Evolutionary conservation across 1,140 invertebrate genomes (phyloP).

Genomic region (Penaeus chinensis): DNA sequence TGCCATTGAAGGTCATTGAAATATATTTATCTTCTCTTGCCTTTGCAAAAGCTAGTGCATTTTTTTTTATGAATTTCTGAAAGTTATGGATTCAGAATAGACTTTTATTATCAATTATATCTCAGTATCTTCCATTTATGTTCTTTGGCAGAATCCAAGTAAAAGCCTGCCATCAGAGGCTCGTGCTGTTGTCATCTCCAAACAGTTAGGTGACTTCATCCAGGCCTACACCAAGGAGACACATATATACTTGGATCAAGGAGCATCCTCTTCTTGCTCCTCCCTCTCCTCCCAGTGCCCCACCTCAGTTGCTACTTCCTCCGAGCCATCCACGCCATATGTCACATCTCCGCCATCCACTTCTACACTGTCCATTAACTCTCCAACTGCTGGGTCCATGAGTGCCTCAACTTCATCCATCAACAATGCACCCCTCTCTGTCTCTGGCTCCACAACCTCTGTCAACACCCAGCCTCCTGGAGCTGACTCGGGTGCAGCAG

Average conservation of each 20-base stretch:
- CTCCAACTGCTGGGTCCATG: conserved; percentile 34
- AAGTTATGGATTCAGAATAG: conserved; percentile 23
- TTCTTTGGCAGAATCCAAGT: conserved; percentile 75
- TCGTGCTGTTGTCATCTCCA: conserved; percentile 86
- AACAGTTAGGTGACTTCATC: conserved; percentile 92
- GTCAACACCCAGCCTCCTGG: conserved; percentile 35
- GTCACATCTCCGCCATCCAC: conserved; percentile 53
- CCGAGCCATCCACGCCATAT: conserved; percentile 58
- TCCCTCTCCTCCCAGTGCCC: conserved; percentile 56
- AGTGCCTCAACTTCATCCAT: conserved; percentile 48
- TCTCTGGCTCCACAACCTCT: conserved; percentile 40
- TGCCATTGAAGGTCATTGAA: no score
- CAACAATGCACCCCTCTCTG: conserved; percentile 39
- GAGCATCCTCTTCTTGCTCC: conserved; percentile 50
- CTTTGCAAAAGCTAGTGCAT: not conserved
- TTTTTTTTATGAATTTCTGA: not conserved
- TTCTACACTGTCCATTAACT: conserved; percentile 47
- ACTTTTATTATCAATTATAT: conserved; percentile 12
- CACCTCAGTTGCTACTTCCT: conserved; percentile 52
- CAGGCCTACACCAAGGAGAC: conserved; percentile 89
- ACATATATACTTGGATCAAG: conserved; percentile 68
- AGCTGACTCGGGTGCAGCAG: not conserved
- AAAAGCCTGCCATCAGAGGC: conserved; percentile 84
- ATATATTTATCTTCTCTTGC: no score
- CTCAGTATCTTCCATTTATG: conserved; percentile 42